Evolutionary conservation across 1,140 invertebrate genomes (phyloP), one percentile per base, ranked within the genome.

Genomic region (Zaprionus ornatus): DNA sequence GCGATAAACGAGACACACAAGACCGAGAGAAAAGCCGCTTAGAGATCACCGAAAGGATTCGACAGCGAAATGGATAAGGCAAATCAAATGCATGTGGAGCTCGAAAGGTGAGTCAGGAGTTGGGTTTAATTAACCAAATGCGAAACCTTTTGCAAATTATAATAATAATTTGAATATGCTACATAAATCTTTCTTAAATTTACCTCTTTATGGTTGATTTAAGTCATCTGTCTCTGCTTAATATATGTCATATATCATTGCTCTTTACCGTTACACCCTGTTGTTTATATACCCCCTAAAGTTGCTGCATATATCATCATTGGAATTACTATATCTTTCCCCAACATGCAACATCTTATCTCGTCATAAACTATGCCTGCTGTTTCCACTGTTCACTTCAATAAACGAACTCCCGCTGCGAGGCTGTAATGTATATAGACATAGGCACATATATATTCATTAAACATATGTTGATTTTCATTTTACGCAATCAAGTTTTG

Each of bases 51-150:
- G 54, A 40, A 74, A 63, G 80, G 83, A 87, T 76, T 60, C 29
- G 37, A 23, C 25, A 19, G 19, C 27, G 71, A 32, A 45, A 91
- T 91, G 90, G 90, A 91, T 91, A 91, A 82, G 37, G 77, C 80
- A 64, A 85, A 85, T 74, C 83, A 87, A 77, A 79, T 79, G 77
- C 79, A 80, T 59, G 42, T 85, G 61, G 90, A 91, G 82, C 67
- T 91, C 25, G 90, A 91, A 85, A 91, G 90, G 90, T 91, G 67
- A 88, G 90, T 80, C n/a, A 9, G 40, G n/a, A n/a, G 5, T n/a
- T 4, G 37, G 6, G 6, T n/a, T n/a, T n/a, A 15, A 42, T 42
- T 6, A n/a, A 42, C 37, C 6, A 4, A n/a, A n/a, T 42, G 25
- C 45, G n/a, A 17, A 27, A 42, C 45, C 32, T 62, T 63, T 23